Evolutionary conservation across 2,888 invertebrate genomes (phyloP), one percentile per base, ranked within the genome.

Genomic region (Aquatica leii): DNA sequence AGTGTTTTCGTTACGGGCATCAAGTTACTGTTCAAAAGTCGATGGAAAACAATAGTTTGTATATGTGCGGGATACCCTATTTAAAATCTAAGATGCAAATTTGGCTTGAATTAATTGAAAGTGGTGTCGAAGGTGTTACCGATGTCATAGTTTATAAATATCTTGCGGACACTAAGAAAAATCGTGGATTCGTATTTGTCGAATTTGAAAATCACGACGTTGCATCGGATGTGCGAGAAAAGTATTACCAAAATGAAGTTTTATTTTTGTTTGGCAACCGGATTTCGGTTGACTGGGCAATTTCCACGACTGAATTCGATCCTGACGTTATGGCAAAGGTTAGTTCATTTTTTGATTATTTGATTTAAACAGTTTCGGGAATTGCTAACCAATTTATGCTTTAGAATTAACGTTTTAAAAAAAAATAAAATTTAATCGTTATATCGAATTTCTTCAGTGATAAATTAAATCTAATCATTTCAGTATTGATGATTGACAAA

Each of bases 221-320:
- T 0, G 93, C 88, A 2, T 24, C 24, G 24, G n/a, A 24, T 2
- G 24, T 4, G 2, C 24, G 4, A 24, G 2, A 2, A 6, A 24
- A 6, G 24, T 24, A 24, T 6, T 4, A 24, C 88, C 50, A 24
- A 6, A 4, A 6, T 24, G 24, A 24, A 6, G 6, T 24, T 24
- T 24, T 24, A 6, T 4, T 24, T 2, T 24, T 24, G 24, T 24
- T 24, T 24, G 24, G 24, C 4, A 24, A 24, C 4, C 24, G 4
- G 2, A 84, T 93, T 21, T 86, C 87, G 59, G 91, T 94, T 1
- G 94, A 94, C 77, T 94, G 94, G 94, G 93, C 94, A 0, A 90
- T 92, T 74, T 93, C 93, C 0, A 90, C 92, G 75, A 88, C 85
- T 40, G 84, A 91, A 53, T 84, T 91, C 0, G 89, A 90, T 69